Evolutionary conservation across 2,113 vertebrate genomes (phyloP), one percentile per base, ranked within the genome.

Genomic region (Ranitomeya imitator): DNA sequence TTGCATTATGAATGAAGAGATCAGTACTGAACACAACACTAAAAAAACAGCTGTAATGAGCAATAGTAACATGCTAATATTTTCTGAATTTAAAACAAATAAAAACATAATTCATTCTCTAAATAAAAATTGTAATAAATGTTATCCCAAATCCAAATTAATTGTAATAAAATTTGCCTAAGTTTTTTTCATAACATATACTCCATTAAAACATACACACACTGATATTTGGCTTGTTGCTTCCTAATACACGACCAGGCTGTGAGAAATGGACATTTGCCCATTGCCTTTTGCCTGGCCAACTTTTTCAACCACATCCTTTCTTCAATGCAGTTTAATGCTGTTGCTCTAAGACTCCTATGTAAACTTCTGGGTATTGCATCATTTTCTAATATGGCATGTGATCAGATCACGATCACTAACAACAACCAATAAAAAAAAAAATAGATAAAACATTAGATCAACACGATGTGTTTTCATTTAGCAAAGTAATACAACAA

Each of bases 371-470:
- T 60, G 59, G n/a, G 4, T 61, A 31, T 61, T 61, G n/a, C 79
- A 31, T 61, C 37, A 81, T 61, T 26, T 9, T 31, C 57, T 61
- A 8, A 81, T 21, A 37, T 31, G 21, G 16, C 16, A 60, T 65
- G 3, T n/a, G 79, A 83, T 83, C 31, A 83, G 60, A 45, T 82
- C 31, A 76, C 37, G 60, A 45, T 82, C 31, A 76, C 37, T 83
- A 83, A 83, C 45, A 69, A 67, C n/a, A 69, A 54, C 81, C 81
- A 69, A 83, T 69, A 83, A n/a, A 67, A 67, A 69, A 13, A 54
- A 31, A 69, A 13, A 54, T 8, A 9, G 10, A 19, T 8, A 83
- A 83, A 69, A 67, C 16, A n/a, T 83, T 23, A 54, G 9, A 67
- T 51, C 61, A 83, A 23, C 60, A 51, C 54, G 54, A 67, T 83